Evolutionary conservation across 2,797 vertebrate species (phyloP), one percentile per base, ranked within the genome.

Genomic region (Cossypha polioptera): DNA sequence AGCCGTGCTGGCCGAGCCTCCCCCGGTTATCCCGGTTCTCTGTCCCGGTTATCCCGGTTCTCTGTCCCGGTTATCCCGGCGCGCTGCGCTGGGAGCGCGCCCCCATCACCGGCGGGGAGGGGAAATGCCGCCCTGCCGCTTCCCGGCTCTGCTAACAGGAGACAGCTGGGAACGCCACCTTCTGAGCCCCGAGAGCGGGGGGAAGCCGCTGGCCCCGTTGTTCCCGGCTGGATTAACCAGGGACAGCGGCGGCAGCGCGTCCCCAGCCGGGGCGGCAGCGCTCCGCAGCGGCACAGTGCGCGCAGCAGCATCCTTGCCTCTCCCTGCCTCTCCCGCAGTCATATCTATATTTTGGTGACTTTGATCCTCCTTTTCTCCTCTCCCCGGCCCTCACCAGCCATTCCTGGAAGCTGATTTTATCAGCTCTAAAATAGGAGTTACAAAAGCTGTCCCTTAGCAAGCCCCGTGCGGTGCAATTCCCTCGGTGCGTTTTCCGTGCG

Each of bases 361-460:
- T 96, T 93, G 92, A 96, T 97, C 90, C 43, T 69, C 85, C 77
- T 92, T 81, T 96, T 92, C 67, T 78, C 80, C 81, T 91, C 75
- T 93, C 74, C 81, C 91, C 19, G 59, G 63, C 89, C 86, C 68
- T 93, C 36, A 12, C 50, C 50, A 67, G 71, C 74, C 76, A 74
- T 96, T 95, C 86, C 92, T 91, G 88, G 88, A 94, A 96, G 73
- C 74, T 79, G 89, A 87, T 92, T 78, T 92, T 91, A 80, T 90
- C 92, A 65, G 43, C 18, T 95, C 75, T 62, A 91, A 69, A 92
- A 62, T 5, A 59, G 36, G 63, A 90, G 38, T 72, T 86, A 58
- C 26, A 63, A 69, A 94, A 91, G 54, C 53, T 48, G 35, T 66
- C 63, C 20, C 29, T 66, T 36, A 79, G 48, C 38, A 21, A 76